Evolutionary conservation across 1,140 invertebrate genomes (phyloP).

Genomic region (Drosophila pandora): DNA sequence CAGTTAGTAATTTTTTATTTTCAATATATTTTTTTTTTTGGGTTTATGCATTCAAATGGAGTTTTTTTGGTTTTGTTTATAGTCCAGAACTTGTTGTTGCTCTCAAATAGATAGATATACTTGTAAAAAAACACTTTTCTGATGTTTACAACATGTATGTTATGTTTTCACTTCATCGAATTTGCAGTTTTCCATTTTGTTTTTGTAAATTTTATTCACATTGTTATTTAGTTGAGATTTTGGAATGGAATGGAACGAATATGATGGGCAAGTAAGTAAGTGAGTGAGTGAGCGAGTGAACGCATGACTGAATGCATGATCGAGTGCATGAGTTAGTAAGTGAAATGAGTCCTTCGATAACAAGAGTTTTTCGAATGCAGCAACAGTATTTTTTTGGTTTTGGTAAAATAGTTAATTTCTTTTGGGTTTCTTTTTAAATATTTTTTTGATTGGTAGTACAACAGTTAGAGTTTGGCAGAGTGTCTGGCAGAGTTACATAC

Average conservation of each 20-base stretch:
- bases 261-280: slow-evolving; percentile 19
- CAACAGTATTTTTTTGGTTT: slow-evolving; percentile 5
- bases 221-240: slow-evolving; percentile 38
- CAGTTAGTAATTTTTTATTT: slow-evolving; percentile 53
- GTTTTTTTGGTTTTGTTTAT: slow-evolving; percentile 44
- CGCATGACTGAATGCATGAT: slow-evolving; percentile 27
- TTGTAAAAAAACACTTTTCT: slow-evolving; percentile 18
- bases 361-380: slow-evolving; percentile 23
- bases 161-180: slow-evolving; percentile 28
- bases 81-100: slow-evolving; percentile 72
- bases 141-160: slow-evolving; percentile 44
- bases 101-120: slow-evolving; percentile 40
- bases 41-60: slow-evolving; percentile 70
- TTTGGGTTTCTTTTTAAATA: slow-evolving; percentile 8
- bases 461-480: slow-evolving; percentile 54
- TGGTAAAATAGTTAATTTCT: background rate
- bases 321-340: slow-evolving; percentile 29
- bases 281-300: slow-evolving; percentile 41
- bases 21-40: slow-evolving; percentile 32
- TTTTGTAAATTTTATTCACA: slow-evolving; percentile 18
- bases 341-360: slow-evolving; percentile 30
- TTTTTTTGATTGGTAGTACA: slow-evolving; percentile 44
- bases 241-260: slow-evolving; percentile 26
- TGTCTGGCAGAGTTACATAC: slow-evolving; percentile 42
- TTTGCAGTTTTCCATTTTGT: slow-evolving; percentile 8